phyloP scores from a whole-genome alignment of 2,113 vertebrate species.

The Cichladusa arquata region DNA sequence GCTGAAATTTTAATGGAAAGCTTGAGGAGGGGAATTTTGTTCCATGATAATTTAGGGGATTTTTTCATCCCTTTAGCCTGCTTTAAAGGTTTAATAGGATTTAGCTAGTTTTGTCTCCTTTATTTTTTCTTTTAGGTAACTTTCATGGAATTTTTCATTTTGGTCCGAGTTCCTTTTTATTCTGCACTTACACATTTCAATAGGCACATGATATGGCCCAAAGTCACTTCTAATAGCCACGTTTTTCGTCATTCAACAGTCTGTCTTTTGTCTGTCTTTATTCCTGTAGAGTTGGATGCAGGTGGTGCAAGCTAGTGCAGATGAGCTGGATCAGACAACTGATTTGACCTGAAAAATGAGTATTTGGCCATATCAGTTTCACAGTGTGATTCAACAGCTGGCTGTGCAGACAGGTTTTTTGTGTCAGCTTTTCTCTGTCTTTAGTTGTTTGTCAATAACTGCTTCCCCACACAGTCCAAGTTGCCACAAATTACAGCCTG shows the following conservation, averaged over 20 bases:
- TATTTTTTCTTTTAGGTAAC: neutral
- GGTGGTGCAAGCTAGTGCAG: neutral
- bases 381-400: neutral
- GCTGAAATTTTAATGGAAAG: neutral
- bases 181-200: neutral
- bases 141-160: neutral
- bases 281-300: neutral
- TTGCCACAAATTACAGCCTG: constrained; percentile 60
- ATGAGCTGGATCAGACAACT: neutral
- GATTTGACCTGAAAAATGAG: neutral
- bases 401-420: neutral
- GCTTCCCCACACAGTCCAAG: neutral
- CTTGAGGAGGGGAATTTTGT: neutral
- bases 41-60: neutral
- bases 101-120: neutral
- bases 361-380: neutral
- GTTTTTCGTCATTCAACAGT: neutral
- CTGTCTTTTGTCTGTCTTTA: neutral
- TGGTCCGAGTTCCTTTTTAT: neutral
- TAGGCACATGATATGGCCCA: neutral
- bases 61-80: neutral
- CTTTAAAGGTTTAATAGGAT: neutral
- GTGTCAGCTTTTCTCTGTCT: neutral
- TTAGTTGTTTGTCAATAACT: constrained; percentile 45
- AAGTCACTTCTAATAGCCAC: neutral